phyloP scores from a whole-genome alignment of 2,888 invertebrate genomes.

The Machimus rusticus region DNA sequence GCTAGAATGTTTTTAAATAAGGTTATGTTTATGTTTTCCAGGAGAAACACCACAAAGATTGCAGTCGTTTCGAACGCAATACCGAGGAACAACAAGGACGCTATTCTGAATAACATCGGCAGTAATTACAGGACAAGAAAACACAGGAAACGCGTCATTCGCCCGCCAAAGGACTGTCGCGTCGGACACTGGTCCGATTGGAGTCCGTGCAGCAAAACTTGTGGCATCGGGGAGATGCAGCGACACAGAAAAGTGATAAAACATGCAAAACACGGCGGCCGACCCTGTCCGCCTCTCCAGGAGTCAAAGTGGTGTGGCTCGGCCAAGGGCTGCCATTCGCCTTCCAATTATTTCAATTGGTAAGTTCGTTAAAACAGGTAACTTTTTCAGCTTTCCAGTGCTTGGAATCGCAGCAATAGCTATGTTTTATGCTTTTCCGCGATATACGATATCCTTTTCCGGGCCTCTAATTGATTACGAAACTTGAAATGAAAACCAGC shows the following conservation, averaged over 20 bases:
- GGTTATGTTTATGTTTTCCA: background rate
- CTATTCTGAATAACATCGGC: conserved; percentile 75
- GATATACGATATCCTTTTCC: background rate
- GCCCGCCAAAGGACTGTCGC: conserved; percentile 79
- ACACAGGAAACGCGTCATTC: conserved; percentile 60
- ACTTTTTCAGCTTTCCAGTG: background rate
- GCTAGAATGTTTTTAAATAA: background rate
- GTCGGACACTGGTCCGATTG: conserved; percentile 87
- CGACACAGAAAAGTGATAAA: conserved; percentile 80
- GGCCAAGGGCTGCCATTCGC: conserved; percentile 71
- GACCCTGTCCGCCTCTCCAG: conserved; percentile 81
- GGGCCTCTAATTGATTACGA: background rate
- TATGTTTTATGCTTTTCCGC: background rate
- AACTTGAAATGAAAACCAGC: background rate
- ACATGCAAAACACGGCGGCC: conserved; percentile 80
- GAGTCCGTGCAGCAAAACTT: conserved; percentile 86
- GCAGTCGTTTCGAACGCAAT: conserved; percentile 51
- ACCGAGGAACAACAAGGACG: conserved; percentile 72
- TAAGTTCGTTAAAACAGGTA: conserved; percentile 54
- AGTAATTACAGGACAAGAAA: conserved; percentile 68
- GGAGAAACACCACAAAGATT: background rate
- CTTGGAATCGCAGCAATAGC: background rate
- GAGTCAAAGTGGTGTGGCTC: conserved; percentile 91
- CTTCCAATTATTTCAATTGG: conserved; percentile 70
- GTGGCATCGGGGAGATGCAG: conserved; percentile 88